Base-by-base conservation (phyloP, 2,113 vertebrate species). In the Thermophis baileyi region DNA sequence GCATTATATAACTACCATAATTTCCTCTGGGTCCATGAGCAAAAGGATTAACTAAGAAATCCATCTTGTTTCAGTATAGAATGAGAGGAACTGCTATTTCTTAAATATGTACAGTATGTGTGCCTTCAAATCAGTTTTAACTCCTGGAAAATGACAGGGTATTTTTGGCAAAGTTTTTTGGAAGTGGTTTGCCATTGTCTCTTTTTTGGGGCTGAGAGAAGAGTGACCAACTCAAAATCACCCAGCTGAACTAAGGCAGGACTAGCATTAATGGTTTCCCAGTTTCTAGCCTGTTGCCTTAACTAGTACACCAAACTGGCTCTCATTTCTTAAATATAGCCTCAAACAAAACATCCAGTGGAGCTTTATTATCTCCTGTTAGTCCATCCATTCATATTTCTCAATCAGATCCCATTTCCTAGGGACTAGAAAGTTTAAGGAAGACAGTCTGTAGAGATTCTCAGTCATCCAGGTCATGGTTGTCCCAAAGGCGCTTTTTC, bases 31-130 rank as follows among this genome's bases (percentile, higher is more conserved):
- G 87, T 87, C 1, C 0, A 90, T 2, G 91, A 7, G 1, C 30
- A 49, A 50, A 60, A 9, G 91, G 30, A 94, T 94, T 89, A 93
- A 94, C 94, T 95, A 94, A 95, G 91, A 93, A 49, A 5, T 85
- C 47, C 4, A 81, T n/a, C n/a, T n/a, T n/a, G 47, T 89, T 94
- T 94, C 85, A 93, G 24, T 10, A 20, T 16, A 47, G 1, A 60
- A 47, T 40, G 47, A 85, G 95, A 93, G 46, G 10, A 0, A 20
- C 85, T 16, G 92, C 44, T 10, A 49, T 93, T 94, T 94, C 25
- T 93, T 93, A 95, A 94, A 92, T 87, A 94, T 93, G 91, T 18
- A n/a, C n/a, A n/a, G n/a, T n/a, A 18, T 74, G 14, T 35, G 2
- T 74, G n/a, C 63, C 69, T 81, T 40, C 35, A 81, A n/a, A 14